phyloP scores from a whole-genome alignment of 92 coral and sea anemone genomes.

The Anthopleura xanthogrammica region DNA sequence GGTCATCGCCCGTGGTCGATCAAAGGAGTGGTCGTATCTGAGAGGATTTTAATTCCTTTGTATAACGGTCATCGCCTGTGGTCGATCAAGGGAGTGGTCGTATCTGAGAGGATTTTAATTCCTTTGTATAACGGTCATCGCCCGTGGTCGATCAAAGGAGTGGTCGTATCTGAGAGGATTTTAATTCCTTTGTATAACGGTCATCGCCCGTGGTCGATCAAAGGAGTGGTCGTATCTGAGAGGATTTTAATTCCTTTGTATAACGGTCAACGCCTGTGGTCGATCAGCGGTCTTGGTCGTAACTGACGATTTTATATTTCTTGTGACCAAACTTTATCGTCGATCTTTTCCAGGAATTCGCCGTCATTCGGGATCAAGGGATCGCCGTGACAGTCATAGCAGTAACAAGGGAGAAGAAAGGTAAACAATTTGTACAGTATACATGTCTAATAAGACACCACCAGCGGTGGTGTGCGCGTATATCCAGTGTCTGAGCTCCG shows the following conservation, averaged over 20 bases:
- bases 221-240: background rate
- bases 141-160: background rate
- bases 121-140: background rate
- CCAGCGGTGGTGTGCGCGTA: too few species aligned
- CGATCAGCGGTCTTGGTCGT: background rate
- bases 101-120: background rate
- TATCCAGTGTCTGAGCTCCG: too few species aligned
- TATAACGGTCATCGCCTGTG: background rate
- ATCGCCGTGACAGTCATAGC: conserved; percentile 31
- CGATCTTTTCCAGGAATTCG: conserved; percentile 12
- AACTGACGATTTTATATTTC: background rate
- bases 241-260: background rate
- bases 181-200: background rate
- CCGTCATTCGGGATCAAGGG: conserved; percentile 36
- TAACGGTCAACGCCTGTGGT: background rate
- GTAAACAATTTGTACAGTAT: background rate
- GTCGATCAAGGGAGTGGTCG: background rate
- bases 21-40: background rate
- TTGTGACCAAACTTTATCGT: background rate
- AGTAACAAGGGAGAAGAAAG: conserved; percentile 31
- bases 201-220: background rate
- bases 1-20: background rate
- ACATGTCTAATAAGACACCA: too few species aligned
- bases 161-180: background rate
- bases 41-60: background rate